Base-by-base conservation (phyloP, 2,888 invertebrate species). In the Orthonevra nobilis region DNA sequence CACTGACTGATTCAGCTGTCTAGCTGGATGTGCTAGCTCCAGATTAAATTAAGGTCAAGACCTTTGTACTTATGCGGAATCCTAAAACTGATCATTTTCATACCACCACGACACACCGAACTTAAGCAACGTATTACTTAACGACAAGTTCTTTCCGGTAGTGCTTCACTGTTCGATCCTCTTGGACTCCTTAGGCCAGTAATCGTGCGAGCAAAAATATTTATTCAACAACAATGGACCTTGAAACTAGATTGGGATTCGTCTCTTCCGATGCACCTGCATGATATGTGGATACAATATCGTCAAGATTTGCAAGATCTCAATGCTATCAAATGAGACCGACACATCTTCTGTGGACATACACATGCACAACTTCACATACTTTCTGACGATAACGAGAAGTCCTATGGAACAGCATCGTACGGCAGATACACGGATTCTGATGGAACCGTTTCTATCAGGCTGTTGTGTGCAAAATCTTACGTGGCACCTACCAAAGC, bases 21-120 rank as follows among this genome's bases (percentile, higher is more conserved):
- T n/a, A n/a, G n/a, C n/a, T n/a, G 3, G 32, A 38, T n/a, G 38
- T 38, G 12, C 20, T 20, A 34, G n/a, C n/a, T 44, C n/a, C 19
- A 60, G 15, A 17, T 44, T 1, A 44, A 34, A 26, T 32, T 12
- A 42, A 26, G 10, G 54, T 32, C 19, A 64, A 42, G 30, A 52
- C 52, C 1, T 42, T 54, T n/a, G 64, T 52, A 3, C 32, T 64
- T 14, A 6, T 52, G 23, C 48, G 42, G 60, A 32, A 44, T 20
- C 44, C 44, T 23, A 1, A n/a, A 19, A 2, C 42, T 19, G 32
- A 50, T 50, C 28, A 10, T 44, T 44, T 5, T 44, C 46, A 10
- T 12, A 19, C 17, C 38, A 17, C 17, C 38, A 38, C 9, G 23
- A 5, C 3, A 23, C 3, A 23, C 3, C 23, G 5, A 23, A 15